Evolutionary conservation across 2,888 invertebrate genomes (phyloP).

Genomic region (Crepidodera aurea): DNA sequence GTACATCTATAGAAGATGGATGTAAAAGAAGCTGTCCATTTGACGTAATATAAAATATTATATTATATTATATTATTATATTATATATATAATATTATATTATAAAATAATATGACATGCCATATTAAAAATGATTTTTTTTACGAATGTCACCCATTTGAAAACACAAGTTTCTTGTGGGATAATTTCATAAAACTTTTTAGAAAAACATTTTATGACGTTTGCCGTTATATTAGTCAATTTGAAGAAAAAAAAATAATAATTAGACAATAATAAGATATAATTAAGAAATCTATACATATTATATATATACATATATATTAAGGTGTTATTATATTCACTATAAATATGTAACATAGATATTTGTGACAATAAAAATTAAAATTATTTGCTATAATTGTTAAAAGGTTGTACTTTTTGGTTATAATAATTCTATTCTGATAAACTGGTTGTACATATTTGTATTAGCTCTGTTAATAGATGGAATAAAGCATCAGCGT

Average conservation of each 20-base stretch:
- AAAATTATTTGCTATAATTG: conserved; percentile 1
- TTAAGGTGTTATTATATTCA: conserved; percentile 18
- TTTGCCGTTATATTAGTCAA: conserved; percentile 23
- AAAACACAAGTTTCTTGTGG: too few species aligned
- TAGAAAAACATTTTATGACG: not conserved
- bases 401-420: conserved; percentile 3
- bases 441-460: conserved; percentile 38
- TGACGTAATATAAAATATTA: too few species aligned
- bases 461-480: conserved; percentile 44
- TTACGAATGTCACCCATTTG: too few species aligned
- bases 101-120: too few species aligned
- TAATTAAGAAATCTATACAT: conserved; percentile 11
- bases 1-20: too few species aligned
- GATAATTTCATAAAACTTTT: too few species aligned
- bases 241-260: conserved; percentile 16
- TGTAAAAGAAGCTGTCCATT: not conserved
- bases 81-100: too few species aligned
- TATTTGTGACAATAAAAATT: conserved; percentile 31
- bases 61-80: too few species aligned
- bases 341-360: conserved; percentile 26
- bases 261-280: conserved; percentile 18
- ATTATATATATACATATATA: conserved; percentile 15
- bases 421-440: conserved; percentile 14
- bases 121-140: too few species aligned
- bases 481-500: conserved; percentile 42